These are phyloP conservation scores for Lepidurus packardi DNA, from an alignment of 1,140 invertebrate genomes.

Conservation along the genomic window DNA sequence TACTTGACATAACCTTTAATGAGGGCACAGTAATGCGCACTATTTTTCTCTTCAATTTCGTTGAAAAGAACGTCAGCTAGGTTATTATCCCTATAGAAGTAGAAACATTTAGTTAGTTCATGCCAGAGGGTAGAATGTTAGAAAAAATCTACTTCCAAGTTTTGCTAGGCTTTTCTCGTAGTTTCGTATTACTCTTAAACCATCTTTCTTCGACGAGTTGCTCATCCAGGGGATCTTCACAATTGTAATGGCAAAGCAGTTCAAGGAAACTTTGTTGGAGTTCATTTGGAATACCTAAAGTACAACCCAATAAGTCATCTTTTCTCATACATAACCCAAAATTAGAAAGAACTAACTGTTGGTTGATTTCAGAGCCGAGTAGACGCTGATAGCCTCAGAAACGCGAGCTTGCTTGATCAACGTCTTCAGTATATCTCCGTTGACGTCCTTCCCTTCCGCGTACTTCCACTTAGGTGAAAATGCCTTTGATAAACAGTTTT, in stretches of 20 bases:
- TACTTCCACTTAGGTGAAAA: conserved; percentile 64
- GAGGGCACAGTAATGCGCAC: conserved; percentile 50
- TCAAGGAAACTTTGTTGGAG: conserved; percentile 68
- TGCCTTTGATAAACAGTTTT: conserved; percentile 47
- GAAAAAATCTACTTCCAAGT: conserved; percentile 63
- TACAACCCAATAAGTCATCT: conserved; percentile 32
- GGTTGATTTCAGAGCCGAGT: conserved; percentile 61
- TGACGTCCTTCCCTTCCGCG: conserved; percentile 62
- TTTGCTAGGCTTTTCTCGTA: conserved; percentile 53
- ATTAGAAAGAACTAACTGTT: conserved; percentile 45
- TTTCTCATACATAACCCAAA: neutral
- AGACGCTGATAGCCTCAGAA: conserved; percentile 64
- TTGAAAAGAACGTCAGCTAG: conserved; percentile 61
- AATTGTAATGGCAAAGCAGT: conserved; percentile 75
- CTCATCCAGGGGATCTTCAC: conserved; percentile 54
- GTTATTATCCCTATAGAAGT: conserved; percentile 54
- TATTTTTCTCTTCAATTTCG: conserved; percentile 45
- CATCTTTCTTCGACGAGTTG: conserved; percentile 72
- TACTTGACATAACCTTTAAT: conserved; percentile 69
- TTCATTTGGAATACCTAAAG: conserved; percentile 50
- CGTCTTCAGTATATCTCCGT: conserved; percentile 55
- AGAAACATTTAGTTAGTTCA: conserved; percentile 30
- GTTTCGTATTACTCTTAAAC: conserved; percentile 52
- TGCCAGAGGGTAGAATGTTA: neutral
- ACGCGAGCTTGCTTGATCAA: conserved; percentile 61